Percentiles rank a stretch among this genome's conserved stretches.
Conservation (phyloP, 2,888 invertebrate genomes). For the Agriopis marginaria region DNA sequence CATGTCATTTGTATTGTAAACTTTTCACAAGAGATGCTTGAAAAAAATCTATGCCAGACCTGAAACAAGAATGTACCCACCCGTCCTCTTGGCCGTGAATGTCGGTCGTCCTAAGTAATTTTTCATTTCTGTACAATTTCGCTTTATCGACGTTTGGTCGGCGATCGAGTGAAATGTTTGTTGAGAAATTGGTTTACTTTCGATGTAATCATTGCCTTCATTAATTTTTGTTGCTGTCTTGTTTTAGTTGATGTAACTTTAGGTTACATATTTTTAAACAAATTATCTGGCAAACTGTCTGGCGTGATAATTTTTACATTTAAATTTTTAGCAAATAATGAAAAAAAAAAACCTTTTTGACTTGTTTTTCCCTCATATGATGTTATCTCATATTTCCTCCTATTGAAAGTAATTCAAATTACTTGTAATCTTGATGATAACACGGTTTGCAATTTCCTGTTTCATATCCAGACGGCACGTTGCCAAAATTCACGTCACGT, state of each 20-base stretch:
- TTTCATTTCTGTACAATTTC: constrained; percentile 32
- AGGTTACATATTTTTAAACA: background rate
- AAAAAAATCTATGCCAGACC: background rate
- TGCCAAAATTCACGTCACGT: constrained; percentile 39
- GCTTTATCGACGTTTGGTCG: constrained; percentile 26
- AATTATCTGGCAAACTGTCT: background rate
- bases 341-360: background rate
- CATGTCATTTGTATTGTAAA: background rate
- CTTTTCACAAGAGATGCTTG: background rate
- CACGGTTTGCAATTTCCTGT: constrained; percentile 33
- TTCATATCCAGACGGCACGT: constrained; percentile 25
- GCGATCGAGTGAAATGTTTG: constrained; percentile 20
- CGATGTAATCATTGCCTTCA: constrained; percentile 20
- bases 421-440: constrained; percentile 20
- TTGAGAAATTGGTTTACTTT: constrained; percentile 30
- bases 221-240: constrained; percentile 18
- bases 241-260: constrained; percentile 8
- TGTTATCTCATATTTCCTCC: background rate
- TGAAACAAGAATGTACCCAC: background rate
- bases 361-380: background rate
- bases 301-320: background rate
- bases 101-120: constrained; percentile 18
- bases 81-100: constrained; percentile 7
- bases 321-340: background rate
- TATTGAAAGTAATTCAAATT: constrained; percentile 10